These are phyloP conservation scores for Pseudachorutes palmiensis DNA, from an alignment of 1,140 invertebrate genomes.

Conservation along the genomic window DNA sequence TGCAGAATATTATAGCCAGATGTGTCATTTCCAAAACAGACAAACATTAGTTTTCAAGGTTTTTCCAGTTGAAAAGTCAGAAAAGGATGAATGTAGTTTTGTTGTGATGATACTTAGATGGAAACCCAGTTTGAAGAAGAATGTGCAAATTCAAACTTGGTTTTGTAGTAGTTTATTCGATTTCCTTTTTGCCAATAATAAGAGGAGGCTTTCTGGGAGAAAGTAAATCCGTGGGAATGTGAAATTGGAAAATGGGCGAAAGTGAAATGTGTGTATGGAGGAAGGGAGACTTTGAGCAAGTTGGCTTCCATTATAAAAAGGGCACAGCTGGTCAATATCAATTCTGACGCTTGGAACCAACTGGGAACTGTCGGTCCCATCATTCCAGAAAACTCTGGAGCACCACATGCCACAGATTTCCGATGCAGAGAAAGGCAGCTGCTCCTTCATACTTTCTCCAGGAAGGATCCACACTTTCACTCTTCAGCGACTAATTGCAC, in stretches of 20 bases:
- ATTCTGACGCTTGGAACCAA: slow-evolving; percentile 22
- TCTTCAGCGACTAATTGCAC: slow-evolving; percentile 2
- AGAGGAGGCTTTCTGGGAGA: neutral
- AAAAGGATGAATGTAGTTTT: too few species aligned
- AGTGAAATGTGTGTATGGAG: slow-evolving; percentile 12
- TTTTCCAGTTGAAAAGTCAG: too few species aligned
- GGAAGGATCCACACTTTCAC: slow-evolving; percentile 3
- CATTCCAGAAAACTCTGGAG: slow-evolving; percentile 23
- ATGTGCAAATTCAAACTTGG: too few species aligned
- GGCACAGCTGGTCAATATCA: slow-evolving; percentile 37
- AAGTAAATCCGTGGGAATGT: slow-evolving; percentile 3
- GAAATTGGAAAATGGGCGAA: slow-evolving; percentile 5
- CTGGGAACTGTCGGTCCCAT: slow-evolving; percentile 27
- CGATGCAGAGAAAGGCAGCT: slow-evolving; percentile 20
- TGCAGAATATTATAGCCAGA: too few species aligned
- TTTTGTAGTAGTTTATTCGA: too few species aligned
- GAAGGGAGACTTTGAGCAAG: neutral
- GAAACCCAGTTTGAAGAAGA: too few species aligned
- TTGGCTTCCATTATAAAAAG: slow-evolving; percentile 12
- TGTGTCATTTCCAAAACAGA: too few species aligned
- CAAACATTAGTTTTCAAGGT: too few species aligned
- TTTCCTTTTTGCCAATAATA: too few species aligned
- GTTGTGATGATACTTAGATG: too few species aligned
- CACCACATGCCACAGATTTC: slow-evolving; percentile 32
- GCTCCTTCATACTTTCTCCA: neutral